Evolutionary conservation across 2,797 vertebrate genomes (phyloP).

Genomic region (Tragelaphus oryx): DNA sequence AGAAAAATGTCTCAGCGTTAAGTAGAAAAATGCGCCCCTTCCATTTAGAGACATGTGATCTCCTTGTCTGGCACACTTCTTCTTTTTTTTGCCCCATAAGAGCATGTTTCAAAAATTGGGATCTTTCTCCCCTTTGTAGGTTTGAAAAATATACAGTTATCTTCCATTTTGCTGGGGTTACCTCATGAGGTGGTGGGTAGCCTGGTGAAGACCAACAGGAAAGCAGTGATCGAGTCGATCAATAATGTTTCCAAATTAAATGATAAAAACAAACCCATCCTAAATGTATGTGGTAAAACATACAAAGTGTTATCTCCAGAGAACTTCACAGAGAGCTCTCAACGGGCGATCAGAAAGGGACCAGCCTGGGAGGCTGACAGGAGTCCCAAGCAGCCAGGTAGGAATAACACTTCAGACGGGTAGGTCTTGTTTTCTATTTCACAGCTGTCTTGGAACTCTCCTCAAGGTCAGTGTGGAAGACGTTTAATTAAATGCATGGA

Average conservation of each 20-base stretch:
- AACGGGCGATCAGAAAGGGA: too few relatives aligned
- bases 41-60: not conserved
- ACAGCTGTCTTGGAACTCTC: conserved; percentile 8
- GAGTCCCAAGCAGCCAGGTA: not conserved
- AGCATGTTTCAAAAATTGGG: not conserved
- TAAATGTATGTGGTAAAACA: not conserved
- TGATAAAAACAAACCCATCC: not conserved
- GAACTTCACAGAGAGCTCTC: not conserved
- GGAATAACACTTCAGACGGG: accelerated
- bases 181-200: too few relatives aligned
- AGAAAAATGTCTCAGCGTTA: not conserved
- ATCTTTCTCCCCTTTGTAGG: not conserved
- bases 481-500: not conserved
- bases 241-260: not conserved
- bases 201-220: not conserved
- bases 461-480: not conserved
- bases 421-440: not conserved
- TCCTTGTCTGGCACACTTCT: not conserved
- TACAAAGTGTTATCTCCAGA: not conserved
- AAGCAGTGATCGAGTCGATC: not conserved
- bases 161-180: not conserved
- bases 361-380: not conserved
- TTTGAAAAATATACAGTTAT: not conserved
- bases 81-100: not conserved
- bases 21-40: not conserved